Evolutionary conservation across 2,113 vertebrate species (phyloP).

Genomic region (Dasyprocta punctata): DNA sequence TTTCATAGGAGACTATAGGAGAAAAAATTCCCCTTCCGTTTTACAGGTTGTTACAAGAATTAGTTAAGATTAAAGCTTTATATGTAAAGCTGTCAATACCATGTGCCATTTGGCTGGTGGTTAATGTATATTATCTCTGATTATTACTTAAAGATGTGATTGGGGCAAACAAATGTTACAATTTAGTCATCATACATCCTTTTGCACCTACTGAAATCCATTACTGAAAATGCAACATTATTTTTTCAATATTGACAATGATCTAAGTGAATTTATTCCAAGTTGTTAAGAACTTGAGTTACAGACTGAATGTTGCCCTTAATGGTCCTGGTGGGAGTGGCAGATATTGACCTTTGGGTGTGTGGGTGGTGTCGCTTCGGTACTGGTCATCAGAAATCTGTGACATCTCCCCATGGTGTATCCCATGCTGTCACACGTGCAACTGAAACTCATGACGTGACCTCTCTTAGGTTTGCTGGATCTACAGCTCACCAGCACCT

Average conservation of each 20-base stretch:
- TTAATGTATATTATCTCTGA: neutral
- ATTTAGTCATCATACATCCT: neutral
- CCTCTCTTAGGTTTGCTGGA: neutral
- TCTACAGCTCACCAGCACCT: constrained; percentile 71
- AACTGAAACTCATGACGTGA: neutral
- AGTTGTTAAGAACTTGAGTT: neutral
- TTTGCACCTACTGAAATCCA: neutral
- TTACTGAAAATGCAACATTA: neutral
- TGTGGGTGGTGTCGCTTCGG: neutral
- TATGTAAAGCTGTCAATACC: neutral
- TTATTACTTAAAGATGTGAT: neutral
- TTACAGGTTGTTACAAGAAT: neutral
- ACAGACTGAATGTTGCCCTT: neutral
- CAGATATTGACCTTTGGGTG: neutral
- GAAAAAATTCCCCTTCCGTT: neutral
- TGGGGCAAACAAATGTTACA: neutral
- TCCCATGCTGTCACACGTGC: neutral
- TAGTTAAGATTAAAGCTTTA: neutral
- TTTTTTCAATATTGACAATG: neutral
- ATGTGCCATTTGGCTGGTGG: neutral
- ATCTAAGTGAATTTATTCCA: neutral
- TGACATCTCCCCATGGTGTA: neutral
- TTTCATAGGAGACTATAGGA: neutral
- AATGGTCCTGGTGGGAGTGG: neutral
- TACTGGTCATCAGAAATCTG: neutral